These are phyloP conservation scores for Lasioglossum villosulum DNA, from an alignment of 2,888 invertebrate genomes.

Conservation along the genomic window DNA sequence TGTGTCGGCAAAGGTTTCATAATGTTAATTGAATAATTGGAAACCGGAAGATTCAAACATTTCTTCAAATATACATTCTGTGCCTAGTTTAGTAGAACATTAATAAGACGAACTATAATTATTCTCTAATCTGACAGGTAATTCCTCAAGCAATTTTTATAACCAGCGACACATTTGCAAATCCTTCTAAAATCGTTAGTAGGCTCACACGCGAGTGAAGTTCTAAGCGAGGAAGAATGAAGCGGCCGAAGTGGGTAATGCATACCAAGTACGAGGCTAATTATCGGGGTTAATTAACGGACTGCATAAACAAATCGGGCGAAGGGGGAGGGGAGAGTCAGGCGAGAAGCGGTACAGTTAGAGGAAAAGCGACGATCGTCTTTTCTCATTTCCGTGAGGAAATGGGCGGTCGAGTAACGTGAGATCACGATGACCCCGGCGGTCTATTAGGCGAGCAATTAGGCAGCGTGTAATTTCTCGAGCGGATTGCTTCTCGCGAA, in stretches of 20 bases:
- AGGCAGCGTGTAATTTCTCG: conserved; percentile 59
- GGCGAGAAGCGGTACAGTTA: conserved; percentile 7
- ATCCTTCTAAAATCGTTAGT: neutral
- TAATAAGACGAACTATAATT: too few relatives aligned
- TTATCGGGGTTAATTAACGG: conserved; percentile 65
- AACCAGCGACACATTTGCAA: neutral
- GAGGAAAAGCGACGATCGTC: conserved; percentile 38
- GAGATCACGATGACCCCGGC: conserved; percentile 66
- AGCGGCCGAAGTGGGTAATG: conserved; percentile 4
- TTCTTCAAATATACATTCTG: too few relatives aligned
- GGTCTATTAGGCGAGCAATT: conserved; percentile 59
- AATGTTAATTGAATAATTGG: too few relatives aligned
- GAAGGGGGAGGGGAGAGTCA: conserved; percentile 13
- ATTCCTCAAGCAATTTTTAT: neutral
- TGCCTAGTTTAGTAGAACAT: too few relatives aligned
- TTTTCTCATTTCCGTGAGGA: conserved; percentile 64
- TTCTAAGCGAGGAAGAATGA: neutral
- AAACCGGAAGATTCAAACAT: too few relatives aligned
- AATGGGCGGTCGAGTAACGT: conserved; percentile 55
- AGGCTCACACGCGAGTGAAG: neutral
- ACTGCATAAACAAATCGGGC: conserved; percentile 48
- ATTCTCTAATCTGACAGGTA: too few relatives aligned
- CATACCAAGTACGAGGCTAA: conserved; percentile 46
- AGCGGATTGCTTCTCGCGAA: conserved; percentile 6
- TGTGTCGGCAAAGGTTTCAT: too few relatives aligned